Percentiles rank a stretch among this genome's conserved stretches.
phyloP scores from a whole-genome alignment of 2,797 vertebrate species.

The Enteromius anoplus region DNA sequence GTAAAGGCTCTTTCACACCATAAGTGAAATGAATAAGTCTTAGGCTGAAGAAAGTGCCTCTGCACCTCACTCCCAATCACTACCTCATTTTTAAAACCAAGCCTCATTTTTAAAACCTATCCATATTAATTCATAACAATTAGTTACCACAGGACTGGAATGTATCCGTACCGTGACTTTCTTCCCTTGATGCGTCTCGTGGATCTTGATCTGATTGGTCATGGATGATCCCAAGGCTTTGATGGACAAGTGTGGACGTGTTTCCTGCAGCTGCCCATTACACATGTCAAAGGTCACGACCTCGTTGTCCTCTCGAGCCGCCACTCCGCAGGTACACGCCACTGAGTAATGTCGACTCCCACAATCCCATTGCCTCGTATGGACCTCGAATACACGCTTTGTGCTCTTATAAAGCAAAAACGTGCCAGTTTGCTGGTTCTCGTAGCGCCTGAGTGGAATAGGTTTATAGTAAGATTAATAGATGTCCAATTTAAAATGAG shows the following conservation, averaged over 20 bases:
- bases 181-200: constrained; percentile 80
- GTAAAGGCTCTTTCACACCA: not conserved
- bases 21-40: not conserved
- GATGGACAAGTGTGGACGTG: constrained; percentile 72
- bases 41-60: not conserved
- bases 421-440: constrained; percentile 77
- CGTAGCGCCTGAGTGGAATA: constrained; percentile 68
- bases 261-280: constrained; percentile 72
- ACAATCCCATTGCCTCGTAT: constrained; percentile 80
- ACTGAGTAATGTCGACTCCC: constrained; percentile 70
- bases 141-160: not conserved
- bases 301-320: constrained; percentile 71
- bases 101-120: not conserved
- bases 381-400: constrained; percentile 73
- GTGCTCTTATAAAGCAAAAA: constrained; percentile 77
- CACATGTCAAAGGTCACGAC: constrained; percentile 80
- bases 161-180: constrained; percentile 80
- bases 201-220: constrained; percentile 67
- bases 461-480: not conserved
- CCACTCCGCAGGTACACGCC: constrained; percentile 77
- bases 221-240: constrained; percentile 55
- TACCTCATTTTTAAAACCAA: not conserved
- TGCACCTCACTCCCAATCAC: not conserved
- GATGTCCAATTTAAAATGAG: not conserved
- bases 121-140: not conserved